Evolutionary conservation across 2,797 vertebrate genomes (phyloP).

Genomic region (Euphonia xanthogaster): DNA sequence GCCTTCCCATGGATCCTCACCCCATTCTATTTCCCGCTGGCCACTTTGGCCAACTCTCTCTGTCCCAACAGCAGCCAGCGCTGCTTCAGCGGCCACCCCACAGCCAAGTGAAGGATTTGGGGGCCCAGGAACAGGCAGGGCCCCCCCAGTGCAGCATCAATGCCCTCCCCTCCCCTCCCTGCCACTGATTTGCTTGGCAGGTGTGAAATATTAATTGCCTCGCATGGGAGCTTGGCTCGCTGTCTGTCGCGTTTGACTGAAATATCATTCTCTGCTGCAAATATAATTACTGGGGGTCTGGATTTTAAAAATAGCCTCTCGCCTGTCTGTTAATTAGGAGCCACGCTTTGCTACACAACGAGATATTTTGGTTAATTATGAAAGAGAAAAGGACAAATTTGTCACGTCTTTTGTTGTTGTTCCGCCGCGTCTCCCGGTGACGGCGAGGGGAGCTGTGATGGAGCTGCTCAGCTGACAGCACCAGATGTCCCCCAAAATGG

Average conservation of each 20-base stretch:
- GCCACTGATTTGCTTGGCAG: constrained; percentile 76
- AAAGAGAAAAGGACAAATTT: constrained; percentile 81
- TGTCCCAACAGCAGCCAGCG: background rate
- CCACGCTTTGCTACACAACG: constrained; percentile 73
- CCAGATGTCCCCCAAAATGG: constrained; percentile 58
- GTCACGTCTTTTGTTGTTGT: constrained; percentile 81
- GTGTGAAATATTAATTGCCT: constrained; percentile 86
- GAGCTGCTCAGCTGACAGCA: constrained; percentile 62
- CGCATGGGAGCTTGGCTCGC: constrained; percentile 75
- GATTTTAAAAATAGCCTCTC: constrained; percentile 74
- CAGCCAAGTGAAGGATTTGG: background rate
- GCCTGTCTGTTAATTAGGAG: constrained; percentile 79
- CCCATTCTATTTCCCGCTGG: rapidly evolving
- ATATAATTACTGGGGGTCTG: constrained; percentile 73
- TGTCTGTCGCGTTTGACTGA: constrained; percentile 77
- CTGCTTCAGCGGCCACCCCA: background rate
- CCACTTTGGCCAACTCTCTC: background rate
- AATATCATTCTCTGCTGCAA: constrained; percentile 76
- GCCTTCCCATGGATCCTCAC: background rate
- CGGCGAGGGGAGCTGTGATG: constrained; percentile 58
- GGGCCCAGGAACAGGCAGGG: background rate
- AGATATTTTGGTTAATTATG: constrained; percentile 82
- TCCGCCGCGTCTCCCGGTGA: constrained; percentile 59
- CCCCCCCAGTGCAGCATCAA: background rate
- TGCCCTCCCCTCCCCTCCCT: constrained; percentile 36